Percentiles rank a stretch among this genome's conserved stretches.
Conservation (phyloP, 92 coral and sea anemone genomes). For the Virgularia gustaviana region DNA sequence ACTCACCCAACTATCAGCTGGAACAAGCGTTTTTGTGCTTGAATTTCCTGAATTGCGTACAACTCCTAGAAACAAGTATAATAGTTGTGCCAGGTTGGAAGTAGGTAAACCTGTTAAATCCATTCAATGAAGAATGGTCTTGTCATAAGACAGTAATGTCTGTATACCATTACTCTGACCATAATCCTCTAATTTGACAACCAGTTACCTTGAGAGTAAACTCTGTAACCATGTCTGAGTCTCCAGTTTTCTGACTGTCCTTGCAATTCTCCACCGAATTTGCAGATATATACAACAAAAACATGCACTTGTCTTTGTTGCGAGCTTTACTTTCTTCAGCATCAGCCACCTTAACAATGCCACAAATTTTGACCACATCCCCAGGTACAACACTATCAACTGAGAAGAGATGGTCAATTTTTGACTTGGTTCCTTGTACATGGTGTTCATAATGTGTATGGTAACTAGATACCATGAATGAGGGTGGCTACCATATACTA, state of each 20-base stretch:
- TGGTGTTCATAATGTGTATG: neutral
- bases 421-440: neutral
- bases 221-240: constrained; percentile 77
- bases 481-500: neutral
- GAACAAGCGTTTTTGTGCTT: constrained; percentile 72
- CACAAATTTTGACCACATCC: constrained; percentile 85
- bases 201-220: constrained; percentile 76
- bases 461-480: neutral
- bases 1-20: constrained; percentile 86
- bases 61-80: constrained; percentile 58
- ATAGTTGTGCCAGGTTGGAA: no score
- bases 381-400: constrained; percentile 99
- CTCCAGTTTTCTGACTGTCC: constrained; percentile 56
- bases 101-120: no score
- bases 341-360: constrained; percentile 76
- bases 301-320: constrained; percentile 96
- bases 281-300: constrained; percentile 78
- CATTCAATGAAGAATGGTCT: neutral
- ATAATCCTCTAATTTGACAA: no score
- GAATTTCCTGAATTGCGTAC: constrained; percentile 96
- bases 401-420: constrained; percentile 19
- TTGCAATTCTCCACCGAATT: constrained; percentile 90
- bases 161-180: no score
- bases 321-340: constrained; percentile 75
- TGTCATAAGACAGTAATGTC: neutral